Conservation (phyloP, 2,113 vertebrate species). For the Epinephelus moara region DNA sequence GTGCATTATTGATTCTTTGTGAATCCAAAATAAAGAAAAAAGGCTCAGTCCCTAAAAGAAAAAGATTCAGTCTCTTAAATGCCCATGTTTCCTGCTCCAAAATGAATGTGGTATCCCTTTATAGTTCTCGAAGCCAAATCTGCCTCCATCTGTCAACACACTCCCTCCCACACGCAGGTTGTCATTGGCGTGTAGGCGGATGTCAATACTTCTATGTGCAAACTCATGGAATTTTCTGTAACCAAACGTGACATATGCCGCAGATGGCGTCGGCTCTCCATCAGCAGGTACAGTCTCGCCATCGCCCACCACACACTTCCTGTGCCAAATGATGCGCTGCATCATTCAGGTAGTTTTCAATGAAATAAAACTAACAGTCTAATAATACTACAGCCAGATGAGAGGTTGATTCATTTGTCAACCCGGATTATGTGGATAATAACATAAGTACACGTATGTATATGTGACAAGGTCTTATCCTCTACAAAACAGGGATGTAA, state of each 20-base stretch:
- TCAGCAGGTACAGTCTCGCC: conserved; percentile 14
- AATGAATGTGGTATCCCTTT: conserved; percentile 1
- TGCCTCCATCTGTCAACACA: conserved; percentile 50
- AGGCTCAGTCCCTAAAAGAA: no score
- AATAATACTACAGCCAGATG: background rate
- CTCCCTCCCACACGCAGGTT: conserved; percentile 58
- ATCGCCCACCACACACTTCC: background rate
- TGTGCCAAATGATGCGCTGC: background rate
- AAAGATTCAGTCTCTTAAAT: background rate
- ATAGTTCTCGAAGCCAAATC: conserved; percentile 28
- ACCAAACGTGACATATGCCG: conserved; percentile 33
- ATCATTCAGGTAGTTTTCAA: background rate
- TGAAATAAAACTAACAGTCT: background rate
- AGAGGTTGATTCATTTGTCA: background rate
- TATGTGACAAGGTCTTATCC: background rate
- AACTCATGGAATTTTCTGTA: conserved; percentile 38
- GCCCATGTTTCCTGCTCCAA: background rate
- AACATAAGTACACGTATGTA: background rate
- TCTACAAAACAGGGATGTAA: background rate
- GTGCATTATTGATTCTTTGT: background rate
- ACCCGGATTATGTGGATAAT: background rate
- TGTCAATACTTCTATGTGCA: conserved; percentile 27
- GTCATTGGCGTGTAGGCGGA: conserved; percentile 49
- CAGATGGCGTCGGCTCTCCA: conserved; percentile 33
- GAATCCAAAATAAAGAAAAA: conserved; percentile 1